These are phyloP conservation scores for Drosophila anceps DNA, from an alignment of 2,888 invertebrate species.

Conservation along the genomic window DNA sequence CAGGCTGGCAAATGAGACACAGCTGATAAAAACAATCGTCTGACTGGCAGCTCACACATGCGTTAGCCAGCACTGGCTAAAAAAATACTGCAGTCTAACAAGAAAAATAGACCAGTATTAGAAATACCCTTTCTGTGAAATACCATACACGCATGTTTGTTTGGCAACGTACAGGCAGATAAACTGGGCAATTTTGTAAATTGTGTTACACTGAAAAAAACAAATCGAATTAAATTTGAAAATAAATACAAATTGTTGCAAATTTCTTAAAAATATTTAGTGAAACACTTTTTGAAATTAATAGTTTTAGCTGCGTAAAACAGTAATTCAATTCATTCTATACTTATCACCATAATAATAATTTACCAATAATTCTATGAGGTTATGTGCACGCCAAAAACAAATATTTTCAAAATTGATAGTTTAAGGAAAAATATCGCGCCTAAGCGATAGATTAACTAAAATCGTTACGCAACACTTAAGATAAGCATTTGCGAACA, in stretches of 20 bases:
- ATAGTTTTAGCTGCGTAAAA: neutral
- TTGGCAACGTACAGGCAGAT: neutral
- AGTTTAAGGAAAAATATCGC: neutral
- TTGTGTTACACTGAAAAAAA: neutral
- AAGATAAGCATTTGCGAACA: neutral
- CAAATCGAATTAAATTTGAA: neutral
- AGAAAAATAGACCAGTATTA: constrained; percentile 6
- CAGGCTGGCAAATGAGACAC: constrained; percentile 58
- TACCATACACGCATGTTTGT: neutral
- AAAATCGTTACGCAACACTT: constrained; percentile 18
- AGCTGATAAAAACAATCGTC: constrained; percentile 64
- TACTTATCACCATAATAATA: neutral
- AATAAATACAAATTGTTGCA: neutral
- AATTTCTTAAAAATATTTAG: neutral
- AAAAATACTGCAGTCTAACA: constrained; percentile 13
- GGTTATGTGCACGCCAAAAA: neutral
- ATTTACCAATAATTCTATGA: neutral
- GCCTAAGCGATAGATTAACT: constrained; percentile 6
- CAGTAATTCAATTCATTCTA: neutral
- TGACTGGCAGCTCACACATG: neutral
- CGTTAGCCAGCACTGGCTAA: constrained; percentile 41
- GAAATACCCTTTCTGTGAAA: neutral
- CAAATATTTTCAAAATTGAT: constrained; percentile 3
- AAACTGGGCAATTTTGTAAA: neutral
- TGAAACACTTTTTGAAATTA: neutral